phyloP scores from a whole-genome alignment of 2,888 invertebrate species.

The Oligia strigilis region DNA sequence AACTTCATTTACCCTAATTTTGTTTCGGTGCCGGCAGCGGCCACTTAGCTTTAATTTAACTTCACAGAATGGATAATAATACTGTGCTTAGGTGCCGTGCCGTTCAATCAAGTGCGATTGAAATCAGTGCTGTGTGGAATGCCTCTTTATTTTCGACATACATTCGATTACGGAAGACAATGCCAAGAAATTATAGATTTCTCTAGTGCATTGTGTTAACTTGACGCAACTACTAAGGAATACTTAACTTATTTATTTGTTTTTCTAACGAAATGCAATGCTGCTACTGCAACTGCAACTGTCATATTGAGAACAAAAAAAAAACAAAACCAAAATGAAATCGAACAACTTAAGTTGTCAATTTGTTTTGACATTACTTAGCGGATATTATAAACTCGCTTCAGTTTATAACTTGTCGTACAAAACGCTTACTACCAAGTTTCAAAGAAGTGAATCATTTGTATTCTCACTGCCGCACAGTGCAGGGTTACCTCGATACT shows the following conservation, averaged over 20 bases:
- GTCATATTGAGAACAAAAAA: neutral
- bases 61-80: no score
- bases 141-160: neutral
- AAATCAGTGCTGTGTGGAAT: no score
- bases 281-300: neutral
- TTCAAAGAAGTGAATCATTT: slow-evolving; percentile 65
- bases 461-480: slow-evolving; percentile 53
- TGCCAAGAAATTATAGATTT: neutral
- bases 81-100: no score
- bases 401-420: slow-evolving; percentile 1
- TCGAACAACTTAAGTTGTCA: neutral
- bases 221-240: neutral
- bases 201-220: neutral
- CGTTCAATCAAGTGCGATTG: no score
- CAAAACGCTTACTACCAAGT: slow-evolving; percentile 11
- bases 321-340: neutral
- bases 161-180: neutral
- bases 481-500: slow-evolving; percentile 51
- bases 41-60: no score
- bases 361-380: neutral
- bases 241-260: neutral
- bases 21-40: no score
- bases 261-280: neutral
- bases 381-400: neutral
- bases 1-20: no score